Conservation (phyloP, 2,888 invertebrate genomes). For the Ormyrus pomaceus region DNA sequence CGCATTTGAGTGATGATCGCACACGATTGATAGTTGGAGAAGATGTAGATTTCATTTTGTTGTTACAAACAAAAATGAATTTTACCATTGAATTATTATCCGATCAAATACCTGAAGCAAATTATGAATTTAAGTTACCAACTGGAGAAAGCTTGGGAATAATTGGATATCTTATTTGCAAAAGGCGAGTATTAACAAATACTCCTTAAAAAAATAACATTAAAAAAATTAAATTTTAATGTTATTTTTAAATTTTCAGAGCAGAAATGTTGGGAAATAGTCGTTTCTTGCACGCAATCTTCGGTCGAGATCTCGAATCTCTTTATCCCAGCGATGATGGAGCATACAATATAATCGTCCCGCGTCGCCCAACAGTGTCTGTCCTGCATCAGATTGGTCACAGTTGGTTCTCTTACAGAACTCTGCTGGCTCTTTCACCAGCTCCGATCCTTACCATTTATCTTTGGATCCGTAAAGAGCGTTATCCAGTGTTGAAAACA, state of each 20-base stretch:
- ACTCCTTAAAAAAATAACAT: neutral
- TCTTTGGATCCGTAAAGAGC: conserved; percentile 38
- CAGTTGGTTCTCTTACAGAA: neutral
- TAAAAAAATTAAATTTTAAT: neutral
- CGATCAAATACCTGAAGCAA: neutral
- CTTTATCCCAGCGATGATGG: conserved; percentile 18
- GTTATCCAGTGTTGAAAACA: conserved; percentile 31
- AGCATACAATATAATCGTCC: conserved; percentile 13
- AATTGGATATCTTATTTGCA: conserved; percentile 20
- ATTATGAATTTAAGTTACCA: conserved; percentile 13
- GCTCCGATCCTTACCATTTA: conserved; percentile 4
- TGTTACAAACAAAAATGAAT: conserved; percentile 20
- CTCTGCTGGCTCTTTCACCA: neutral
- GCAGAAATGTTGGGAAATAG: conserved; percentile 28
- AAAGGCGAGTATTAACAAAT: conserved; percentile 5
- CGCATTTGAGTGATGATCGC: conserved; percentile 31
- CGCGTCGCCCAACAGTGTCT: neutral
- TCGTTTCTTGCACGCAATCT: neutral
- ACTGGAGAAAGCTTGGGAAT: conserved; percentile 10
- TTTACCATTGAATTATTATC: conserved; percentile 14
- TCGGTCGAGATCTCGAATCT: neutral
- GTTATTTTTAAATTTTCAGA: conserved; percentile 6
- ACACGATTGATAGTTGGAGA: conserved; percentile 14
- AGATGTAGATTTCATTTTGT: conserved; percentile 27
- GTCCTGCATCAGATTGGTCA: neutral